Evolutionary conservation across 2,888 invertebrate genomes (phyloP).

Genomic region (Halocaridina rubra): DNA sequence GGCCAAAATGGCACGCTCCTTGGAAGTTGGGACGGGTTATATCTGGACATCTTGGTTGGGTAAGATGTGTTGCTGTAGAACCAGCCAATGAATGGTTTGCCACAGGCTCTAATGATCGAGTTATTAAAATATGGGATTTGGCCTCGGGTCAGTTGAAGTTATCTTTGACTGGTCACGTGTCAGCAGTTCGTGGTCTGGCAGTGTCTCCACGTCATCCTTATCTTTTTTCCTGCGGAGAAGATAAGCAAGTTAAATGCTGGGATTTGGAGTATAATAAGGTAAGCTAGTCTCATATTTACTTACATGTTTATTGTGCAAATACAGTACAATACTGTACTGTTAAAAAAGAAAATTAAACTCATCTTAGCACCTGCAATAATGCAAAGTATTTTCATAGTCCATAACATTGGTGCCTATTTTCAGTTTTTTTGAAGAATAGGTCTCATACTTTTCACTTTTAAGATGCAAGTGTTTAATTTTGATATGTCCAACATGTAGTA

Average conservation of each 20-base stretch:
- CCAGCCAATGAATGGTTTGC: slow-evolving; percentile 97
- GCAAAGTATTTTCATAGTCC: no score
- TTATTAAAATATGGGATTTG: slow-evolving; percentile 99
- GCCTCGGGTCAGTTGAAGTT: slow-evolving; percentile 95
- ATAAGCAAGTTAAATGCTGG: slow-evolving; percentile 99
- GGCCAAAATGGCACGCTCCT: slow-evolving; percentile 98
- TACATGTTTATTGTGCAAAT: no score
- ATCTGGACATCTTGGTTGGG: slow-evolving; percentile 96
- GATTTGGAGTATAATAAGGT: slow-evolving; percentile 99
- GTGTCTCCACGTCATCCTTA: slow-evolving; percentile 96
- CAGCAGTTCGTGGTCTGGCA: slow-evolving; percentile 94
- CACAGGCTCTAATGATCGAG: slow-evolving; percentile 95
- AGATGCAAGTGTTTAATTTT: no score
- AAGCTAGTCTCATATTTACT: no score
- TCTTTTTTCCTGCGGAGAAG: slow-evolving; percentile 98
- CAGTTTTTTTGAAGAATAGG: no score
- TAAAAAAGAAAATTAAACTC: no score
- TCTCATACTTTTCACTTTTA: no score
- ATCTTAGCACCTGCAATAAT: no score
- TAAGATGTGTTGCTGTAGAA: slow-evolving; percentile 96
- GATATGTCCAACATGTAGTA: no score
- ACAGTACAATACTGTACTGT: neutral
- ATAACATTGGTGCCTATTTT: no score
- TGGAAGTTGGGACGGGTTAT: slow-evolving; percentile 98
- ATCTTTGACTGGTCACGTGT: slow-evolving; percentile 97